Percentiles rank a stretch among this genome's conserved stretches.
Evolutionary conservation across 2,888 invertebrate genomes (phyloP).

Genomic region (Parnassius orleans): DNA sequence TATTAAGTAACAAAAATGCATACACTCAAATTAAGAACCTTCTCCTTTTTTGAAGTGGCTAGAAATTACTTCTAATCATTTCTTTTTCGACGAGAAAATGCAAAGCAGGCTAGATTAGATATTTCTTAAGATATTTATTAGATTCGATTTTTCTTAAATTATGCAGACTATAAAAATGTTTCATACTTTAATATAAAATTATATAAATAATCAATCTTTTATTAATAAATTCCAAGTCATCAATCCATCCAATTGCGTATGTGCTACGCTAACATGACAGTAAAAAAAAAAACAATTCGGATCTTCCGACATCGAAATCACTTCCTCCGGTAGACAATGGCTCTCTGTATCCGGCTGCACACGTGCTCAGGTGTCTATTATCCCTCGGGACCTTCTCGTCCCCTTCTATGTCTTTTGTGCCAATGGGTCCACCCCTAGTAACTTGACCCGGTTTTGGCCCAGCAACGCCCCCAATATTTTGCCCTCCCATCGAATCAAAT

Average conservation of each 20-base stretch:
- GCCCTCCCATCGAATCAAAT: slow-evolving; percentile 68
- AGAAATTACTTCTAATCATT: too few relatives aligned
- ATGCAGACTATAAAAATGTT: too few relatives aligned
- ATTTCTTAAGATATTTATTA: too few relatives aligned
- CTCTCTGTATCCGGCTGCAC: slow-evolving; percentile 73
- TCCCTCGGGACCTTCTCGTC: slow-evolving; percentile 48
- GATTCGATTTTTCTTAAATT: too few relatives aligned
- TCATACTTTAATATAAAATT: not conserved
- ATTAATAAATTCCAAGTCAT: slow-evolving; percentile 20
- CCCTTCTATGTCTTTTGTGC: slow-evolving; percentile 56
- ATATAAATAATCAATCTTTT: not conserved
- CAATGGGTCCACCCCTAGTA: slow-evolving; percentile 63
- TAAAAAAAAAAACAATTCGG: slow-evolving; percentile 56
- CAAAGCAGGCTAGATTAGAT: too few relatives aligned
- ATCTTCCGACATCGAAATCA: slow-evolving; percentile 72
- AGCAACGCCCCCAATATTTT: slow-evolving; percentile 67
- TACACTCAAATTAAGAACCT: too few relatives aligned
- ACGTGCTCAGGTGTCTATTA: slow-evolving; percentile 80
- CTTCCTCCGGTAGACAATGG: slow-evolving; percentile 77
- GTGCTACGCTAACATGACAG: slow-evolving; percentile 21
- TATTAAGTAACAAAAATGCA: too few relatives aligned
- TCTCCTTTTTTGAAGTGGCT: too few relatives aligned
- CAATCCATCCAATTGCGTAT: slow-evolving; percentile 21
- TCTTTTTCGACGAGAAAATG: too few relatives aligned
- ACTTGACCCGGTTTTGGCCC: slow-evolving; percentile 70